Percentiles rank a stretch among this genome's conserved stretches.
phyloP scores from a whole-genome alignment of 2,888 invertebrate species.

The Polyploca ridens region DNA sequence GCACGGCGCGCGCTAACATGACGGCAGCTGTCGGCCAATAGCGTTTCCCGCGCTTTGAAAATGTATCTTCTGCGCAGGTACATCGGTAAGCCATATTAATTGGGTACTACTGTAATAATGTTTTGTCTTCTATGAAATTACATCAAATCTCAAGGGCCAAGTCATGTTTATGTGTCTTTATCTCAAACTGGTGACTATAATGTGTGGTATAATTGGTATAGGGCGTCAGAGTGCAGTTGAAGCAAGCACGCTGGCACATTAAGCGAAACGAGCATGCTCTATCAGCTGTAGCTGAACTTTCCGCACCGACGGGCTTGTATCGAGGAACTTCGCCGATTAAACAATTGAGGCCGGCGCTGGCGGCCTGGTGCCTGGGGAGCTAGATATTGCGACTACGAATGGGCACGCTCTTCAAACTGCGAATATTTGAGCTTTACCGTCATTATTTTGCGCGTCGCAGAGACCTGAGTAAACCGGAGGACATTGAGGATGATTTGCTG shows the following conservation, averaged over 20 bases:
- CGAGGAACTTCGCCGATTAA: conserved; percentile 73
- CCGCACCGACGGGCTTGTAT: conserved; percentile 65
- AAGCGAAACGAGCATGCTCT: conserved; percentile 65
- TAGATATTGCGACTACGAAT: conserved; percentile 54
- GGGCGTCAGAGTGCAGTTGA: conserved; percentile 47
- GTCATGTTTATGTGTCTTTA: conserved; percentile 33
- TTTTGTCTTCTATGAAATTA: neutral
- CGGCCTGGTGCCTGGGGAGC: conserved; percentile 27
- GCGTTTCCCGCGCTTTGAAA: too few relatives aligned
- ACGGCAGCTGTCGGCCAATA: too few relatives aligned
- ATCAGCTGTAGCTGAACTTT: conserved; percentile 66
- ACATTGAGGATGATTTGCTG: neutral
- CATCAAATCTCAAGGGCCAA: conserved; percentile 21
- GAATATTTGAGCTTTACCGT: conserved; percentile 9
- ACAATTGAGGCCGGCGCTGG: conserved; percentile 58
- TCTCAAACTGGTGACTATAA: conserved; percentile 42
- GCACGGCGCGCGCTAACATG: too few relatives aligned
- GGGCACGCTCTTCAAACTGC: conserved; percentile 25
- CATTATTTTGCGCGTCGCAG: neutral
- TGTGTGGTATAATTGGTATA: conserved; percentile 50
- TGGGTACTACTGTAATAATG: too few relatives aligned
- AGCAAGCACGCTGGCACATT: conserved; percentile 56
- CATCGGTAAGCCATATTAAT: too few relatives aligned
- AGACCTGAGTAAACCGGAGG: neutral
- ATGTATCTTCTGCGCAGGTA: too few relatives aligned